Conservation (phyloP, 2,113 vertebrate species). For the Gasterosteus aculeatus region DNA sequence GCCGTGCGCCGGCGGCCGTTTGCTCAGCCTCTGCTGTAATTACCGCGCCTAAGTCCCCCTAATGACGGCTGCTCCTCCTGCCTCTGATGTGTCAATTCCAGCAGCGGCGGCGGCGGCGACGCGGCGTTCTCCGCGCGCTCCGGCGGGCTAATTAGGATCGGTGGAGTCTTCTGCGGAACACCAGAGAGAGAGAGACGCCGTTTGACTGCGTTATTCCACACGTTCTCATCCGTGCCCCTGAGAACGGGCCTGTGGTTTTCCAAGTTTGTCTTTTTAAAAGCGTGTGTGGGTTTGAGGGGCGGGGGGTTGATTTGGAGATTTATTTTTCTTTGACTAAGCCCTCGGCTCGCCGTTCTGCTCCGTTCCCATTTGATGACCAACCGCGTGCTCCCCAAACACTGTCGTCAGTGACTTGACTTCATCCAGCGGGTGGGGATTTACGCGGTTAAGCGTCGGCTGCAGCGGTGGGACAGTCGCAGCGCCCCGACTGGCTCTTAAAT, state of each 20-base stretch:
- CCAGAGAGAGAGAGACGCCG: constrained; percentile 33
- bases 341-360: constrained; percentile 5
- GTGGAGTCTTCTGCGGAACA: constrained; percentile 40
- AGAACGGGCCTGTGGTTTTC: constrained; percentile 18
- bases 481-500: constrained; percentile 42
- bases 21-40: constrained; percentile 42
- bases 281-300: not conserved
- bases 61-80: constrained; percentile 47
- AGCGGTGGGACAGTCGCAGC: constrained; percentile 38
- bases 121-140: constrained; percentile 56
- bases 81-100: constrained; percentile 56
- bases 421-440: constrained; percentile 35
- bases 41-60: constrained; percentile 45
- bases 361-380: constrained; percentile 4
- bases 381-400: not conserved
- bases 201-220: constrained; percentile 42
- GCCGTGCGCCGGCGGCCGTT: constrained; percentile 15
- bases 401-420: constrained; percentile 10
- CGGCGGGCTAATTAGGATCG: constrained; percentile 61
- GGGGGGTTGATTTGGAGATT: not conserved
- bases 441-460: constrained; percentile 32
- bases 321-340: constrained; percentile 2
- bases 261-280: not conserved
- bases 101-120: constrained; percentile 13
- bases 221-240: not conserved